phyloP scores from a whole-genome alignment of 2,113 vertebrate species.

The Ophthalmolycus amberensis region DNA sequence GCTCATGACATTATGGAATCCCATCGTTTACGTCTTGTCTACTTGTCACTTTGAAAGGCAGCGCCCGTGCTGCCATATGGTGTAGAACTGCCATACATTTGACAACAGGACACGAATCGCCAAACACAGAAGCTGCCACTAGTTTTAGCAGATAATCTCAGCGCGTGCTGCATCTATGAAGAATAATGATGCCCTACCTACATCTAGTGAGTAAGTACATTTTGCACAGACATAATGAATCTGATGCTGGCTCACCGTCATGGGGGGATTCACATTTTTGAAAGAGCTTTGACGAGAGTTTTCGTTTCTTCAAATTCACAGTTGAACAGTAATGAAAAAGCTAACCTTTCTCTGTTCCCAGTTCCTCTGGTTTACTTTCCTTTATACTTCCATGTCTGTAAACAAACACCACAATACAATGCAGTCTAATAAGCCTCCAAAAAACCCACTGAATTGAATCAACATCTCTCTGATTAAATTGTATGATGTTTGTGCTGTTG shows the following conservation, averaged over 20 bases:
- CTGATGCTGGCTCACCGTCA: constrained; percentile 1
- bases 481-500: constrained; percentile 31
- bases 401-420: constrained; percentile 16
- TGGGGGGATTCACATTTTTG: not conserved
- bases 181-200: not conserved
- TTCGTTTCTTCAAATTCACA: constrained; percentile 1
- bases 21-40: not conserved
- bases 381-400: constrained; percentile 6
- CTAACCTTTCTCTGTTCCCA: not conserved
- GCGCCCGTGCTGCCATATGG: not conserved
- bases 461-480: constrained; percentile 5
- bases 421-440: constrained; percentile 12
- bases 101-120: not conserved
- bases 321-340: constrained; percentile 6
- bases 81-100: constrained; percentile 2
- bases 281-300: not conserved
- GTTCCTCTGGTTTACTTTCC: constrained; percentile 2
- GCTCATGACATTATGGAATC: not conserved
- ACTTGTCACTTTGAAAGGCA: constrained; percentile 1
- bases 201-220: not conserved
- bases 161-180: not conserved
- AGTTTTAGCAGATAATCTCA: constrained; percentile 19
- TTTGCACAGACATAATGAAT: not conserved
- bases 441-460: not conserved
- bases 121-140: constrained; percentile 23